These are phyloP conservation scores for Charina bottae DNA, from an alignment of 2,113 vertebrate species.

Conservation along the genomic window DNA sequence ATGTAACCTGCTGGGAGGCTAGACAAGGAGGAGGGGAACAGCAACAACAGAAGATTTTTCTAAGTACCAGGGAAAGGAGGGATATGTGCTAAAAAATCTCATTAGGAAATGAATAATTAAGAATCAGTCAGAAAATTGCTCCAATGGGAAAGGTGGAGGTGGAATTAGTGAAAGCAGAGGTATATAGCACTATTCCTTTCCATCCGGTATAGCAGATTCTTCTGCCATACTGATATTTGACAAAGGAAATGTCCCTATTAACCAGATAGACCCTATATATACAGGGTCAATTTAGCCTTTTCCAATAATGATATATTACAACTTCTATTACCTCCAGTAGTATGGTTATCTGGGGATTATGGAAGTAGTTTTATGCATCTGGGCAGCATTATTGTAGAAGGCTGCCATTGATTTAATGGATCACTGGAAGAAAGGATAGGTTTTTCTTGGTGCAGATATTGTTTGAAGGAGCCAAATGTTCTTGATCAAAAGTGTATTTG, in stretches of 20 bases:
- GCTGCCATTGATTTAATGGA: neutral
- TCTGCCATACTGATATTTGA: neutral
- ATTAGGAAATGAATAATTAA: slow-evolving; percentile 37
- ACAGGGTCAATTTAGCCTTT: neutral
- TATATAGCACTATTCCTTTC: neutral
- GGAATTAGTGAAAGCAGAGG: neutral
- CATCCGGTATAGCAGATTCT: neutral
- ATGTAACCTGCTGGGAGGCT: slow-evolving; percentile 25
- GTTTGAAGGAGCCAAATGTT: neutral
- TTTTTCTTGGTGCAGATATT: neutral
- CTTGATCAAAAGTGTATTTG: neutral
- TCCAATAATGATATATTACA: neutral
- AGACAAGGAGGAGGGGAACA: neutral
- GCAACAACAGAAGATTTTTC: slow-evolving; percentile 8
- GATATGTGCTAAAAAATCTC: slow-evolving; percentile 20
- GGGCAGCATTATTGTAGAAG: neutral
- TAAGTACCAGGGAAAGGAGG: slow-evolving; percentile 28
- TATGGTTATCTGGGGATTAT: neutral
- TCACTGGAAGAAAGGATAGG: neutral
- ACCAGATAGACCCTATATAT: neutral
- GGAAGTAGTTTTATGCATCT: neutral
- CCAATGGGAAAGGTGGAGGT: neutral
- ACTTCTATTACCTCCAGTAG: neutral
- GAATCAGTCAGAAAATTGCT: slow-evolving; percentile 1
- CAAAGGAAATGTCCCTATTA: neutral